These are phyloP conservation scores for Acronicta leporina DNA, from an alignment of 2,888 invertebrate genomes.

Conservation along the genomic window DNA sequence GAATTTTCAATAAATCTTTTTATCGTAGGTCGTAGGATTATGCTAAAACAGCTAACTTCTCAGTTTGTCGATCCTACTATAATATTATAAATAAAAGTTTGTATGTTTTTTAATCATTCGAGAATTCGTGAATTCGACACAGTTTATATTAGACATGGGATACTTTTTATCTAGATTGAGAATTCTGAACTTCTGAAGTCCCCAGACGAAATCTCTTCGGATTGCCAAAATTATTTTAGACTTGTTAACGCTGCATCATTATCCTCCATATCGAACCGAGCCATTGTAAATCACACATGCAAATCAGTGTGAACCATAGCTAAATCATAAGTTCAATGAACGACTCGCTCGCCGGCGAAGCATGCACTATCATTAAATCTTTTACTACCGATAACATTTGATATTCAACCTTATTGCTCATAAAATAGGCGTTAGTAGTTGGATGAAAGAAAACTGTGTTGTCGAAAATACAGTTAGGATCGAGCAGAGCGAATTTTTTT, in stretches of 20 bases:
- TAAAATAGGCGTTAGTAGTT: slow-evolving; percentile 17
- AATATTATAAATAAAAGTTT: too few species aligned
- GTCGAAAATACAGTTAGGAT: slow-evolving; percentile 60
- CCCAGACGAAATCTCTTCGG: too few species aligned
- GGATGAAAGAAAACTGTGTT: slow-evolving; percentile 6
- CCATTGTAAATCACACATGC: slow-evolving; percentile 44
- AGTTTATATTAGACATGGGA: too few species aligned
- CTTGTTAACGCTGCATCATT: not conserved
- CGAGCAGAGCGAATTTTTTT: slow-evolving; percentile 52
- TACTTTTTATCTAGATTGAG: too few species aligned
- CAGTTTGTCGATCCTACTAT: too few species aligned
- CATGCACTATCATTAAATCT: slow-evolving; percentile 56
- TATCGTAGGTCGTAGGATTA: too few species aligned
- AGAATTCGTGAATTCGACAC: too few species aligned
- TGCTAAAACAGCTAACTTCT: too few species aligned
- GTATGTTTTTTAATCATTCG: too few species aligned
- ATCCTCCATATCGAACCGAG: slow-evolving; percentile 8
- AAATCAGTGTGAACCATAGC: slow-evolving; percentile 43
- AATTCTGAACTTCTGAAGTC: too few species aligned
- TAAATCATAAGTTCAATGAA: slow-evolving; percentile 63
- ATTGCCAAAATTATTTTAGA: not conserved
- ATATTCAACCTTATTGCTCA: slow-evolving; percentile 41
- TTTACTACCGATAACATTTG: slow-evolving; percentile 15
- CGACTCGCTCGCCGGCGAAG: slow-evolving; percentile 60
- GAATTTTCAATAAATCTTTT: too few species aligned